Evolutionary conservation across 1,140 invertebrate genomes (phyloP), one percentile per base, ranked within the genome.

Genomic region (Listronotus bonariensis): DNA sequence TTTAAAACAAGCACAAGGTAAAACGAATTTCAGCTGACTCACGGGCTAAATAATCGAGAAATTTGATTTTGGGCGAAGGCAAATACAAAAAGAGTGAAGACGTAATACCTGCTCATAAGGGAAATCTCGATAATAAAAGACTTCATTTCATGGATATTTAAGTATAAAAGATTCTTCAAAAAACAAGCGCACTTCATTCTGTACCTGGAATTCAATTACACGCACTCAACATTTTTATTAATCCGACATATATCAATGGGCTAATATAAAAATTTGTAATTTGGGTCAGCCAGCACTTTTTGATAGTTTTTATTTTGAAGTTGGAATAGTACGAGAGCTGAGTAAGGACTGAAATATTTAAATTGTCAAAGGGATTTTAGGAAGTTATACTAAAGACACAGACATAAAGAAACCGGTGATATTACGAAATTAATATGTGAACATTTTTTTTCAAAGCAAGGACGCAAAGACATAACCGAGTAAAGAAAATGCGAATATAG

Each of bases 61-160:
- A 60, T 18, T 60, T 49, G n/a, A 60, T 46, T 34, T 36, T 11
- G 10, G 15, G 14, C 17, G 45, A 51, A 53, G 31, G n/a, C 31
- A 34, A 52, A 52, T 18, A 52, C 31, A 62, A 52, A 53, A 62
- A 62, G 31, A 52, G 36, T 53, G 36, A 62, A 62, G 59, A 42
- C 31, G 15, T 62, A 62, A 62, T 51, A 49, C 45, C n/a, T 52
- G 48, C 31, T 58, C 55, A 51, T 51, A 51, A 60, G 34, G 32
- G 32, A 46, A 60, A 40, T 51, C 38, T 62, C 32, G 18, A 62
- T 40, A 51, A 62, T 62, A 62, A 62, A 62, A 62, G 59, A 53
- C 59, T 62, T 62, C 59, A 62, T 62, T 62, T 62, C 59, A 62
- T 62, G 59, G 48, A 14, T 62, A 40, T 62, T 62, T 42, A 62